Base-by-base conservation (phyloP, 2,888 invertebrate genomes). In the Chaetoderma sp. region DNA sequence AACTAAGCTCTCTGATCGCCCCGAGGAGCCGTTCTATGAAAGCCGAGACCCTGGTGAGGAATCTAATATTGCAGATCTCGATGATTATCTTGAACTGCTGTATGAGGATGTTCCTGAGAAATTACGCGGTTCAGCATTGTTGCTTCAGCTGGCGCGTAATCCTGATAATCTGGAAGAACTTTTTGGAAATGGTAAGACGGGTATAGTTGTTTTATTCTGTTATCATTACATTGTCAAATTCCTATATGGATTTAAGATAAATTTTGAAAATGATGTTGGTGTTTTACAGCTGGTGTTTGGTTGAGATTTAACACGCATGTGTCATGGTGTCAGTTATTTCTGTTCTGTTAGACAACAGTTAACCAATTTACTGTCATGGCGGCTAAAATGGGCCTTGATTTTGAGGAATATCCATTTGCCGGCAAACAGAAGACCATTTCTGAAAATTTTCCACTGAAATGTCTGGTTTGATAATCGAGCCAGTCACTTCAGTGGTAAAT, bases 91-190 rank as follows among this genome's bases (percentile, higher is more conserved):
- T 60, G 98, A 98, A 87, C 88, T 98, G 71, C 89, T 99, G 23
- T 99, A 99, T 87, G 98, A 99, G 88, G 97, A 97, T 74, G 78
- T 88, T 18, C 82, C 87, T 32, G 96, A 96, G 81, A 96, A 98
- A 89, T 93, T 96, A 52, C 81, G 87, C 86, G 98, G 97, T 28
- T 95, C 98, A 5, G 93, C 93, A 28, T 89, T 95, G 71, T 94
- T 99, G 72, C 89, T 97, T 57, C 94, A 96, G 87, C 90, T 99
- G 69, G 94, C 97, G 2, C 90, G 96, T 81, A 93, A 95, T 87
- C 93, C 95, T 13, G 96, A 97, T 83, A 98, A 99, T 89, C 90
- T 99, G 70, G 92, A 94, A 80, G 94, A 95, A 85, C 88, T 99
- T 68, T 93, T 95, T 68, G 92, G 93, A 87, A 98, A 98, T 90